Evolutionary conservation across 2,113 vertebrate genomes (phyloP), one percentile per base, ranked within the genome.

Genomic region (Hemichromis elongatus): DNA sequence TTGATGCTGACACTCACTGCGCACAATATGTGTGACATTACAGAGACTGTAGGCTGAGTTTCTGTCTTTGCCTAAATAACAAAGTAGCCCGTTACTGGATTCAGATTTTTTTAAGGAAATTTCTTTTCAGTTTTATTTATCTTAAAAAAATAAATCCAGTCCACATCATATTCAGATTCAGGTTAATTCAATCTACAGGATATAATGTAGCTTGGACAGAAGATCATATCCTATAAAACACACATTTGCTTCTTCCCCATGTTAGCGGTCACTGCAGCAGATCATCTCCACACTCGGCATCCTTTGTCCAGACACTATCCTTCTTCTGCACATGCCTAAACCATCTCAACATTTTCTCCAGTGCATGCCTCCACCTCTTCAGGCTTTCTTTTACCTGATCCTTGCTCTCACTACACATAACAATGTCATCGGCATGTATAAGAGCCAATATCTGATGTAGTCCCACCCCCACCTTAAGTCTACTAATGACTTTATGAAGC

Each of bases 371-470:
- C 30, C 57, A 61, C 57, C 57, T 61, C 57, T 19, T 30, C 28
- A 19, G 9, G 28, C 30, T 61, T 0, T 61, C 3, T 61, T 4
- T 61, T 3, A 35, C 16, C 57, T 2, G 57, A 0, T 9, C 5
- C 28, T 61, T 61, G 57, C 28, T 19, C 30, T 35, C 30, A 61
- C 2, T 61, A 7, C 57, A 61, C 57, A 61, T 61, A 5, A 11
- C 30, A 61, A 7, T 61, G 18, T 35, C 18, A 30, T 63, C 57
- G 0, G 0, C 2, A 63, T n/a, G 9, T 30, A 63, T 35, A n/a
- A 63, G 59, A 63, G 18, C 3, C 59, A 4, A 12, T 61, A 61
- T 61, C 18, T 4, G 9, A 35, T 63, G 59, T 61, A 19, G 57
- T 61, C 0, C 4, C 50, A 52, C 50, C 50, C 47, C 50, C 50